Percentiles rank a stretch among this genome's conserved stretches.
Evolutionary conservation across 1,140 invertebrate species (phyloP).

Genomic region (silkworm (Bombyx mori)): ASM3026992v2 NC_085129.1:15836501-15837000

Average conservation of each 20-base stretch:
- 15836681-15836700: constrained; percentile 81
- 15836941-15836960: too few relatives aligned
- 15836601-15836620: constrained; percentile 75
- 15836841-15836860: too few relatives aligned
- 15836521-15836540: constrained; percentile 83
- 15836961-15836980: too few relatives aligned
- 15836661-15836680: constrained; percentile 88
- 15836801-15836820: constrained; percentile 83
- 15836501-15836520: constrained; percentile 76
- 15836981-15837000: too few relatives aligned
- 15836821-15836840: constrained; percentile 88
- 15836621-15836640: constrained; percentile 74
- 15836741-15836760: constrained; percentile 76
- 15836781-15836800: constrained; percentile 77
- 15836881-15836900: too few relatives aligned
- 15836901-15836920: too few relatives aligned
- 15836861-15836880: too few relatives aligned
- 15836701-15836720: constrained; percentile 73
- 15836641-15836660: constrained; percentile 77
- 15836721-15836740: constrained; percentile 73
- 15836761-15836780: constrained; percentile 82
- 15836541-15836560: constrained; percentile 79
- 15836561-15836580: constrained; percentile 78
- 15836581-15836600: constrained; percentile 83
- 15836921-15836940: too few relatives aligned